phyloP scores from a whole-genome alignment of 2,888 invertebrate genomes.

The Phyllotreta cruciferae region DNA sequence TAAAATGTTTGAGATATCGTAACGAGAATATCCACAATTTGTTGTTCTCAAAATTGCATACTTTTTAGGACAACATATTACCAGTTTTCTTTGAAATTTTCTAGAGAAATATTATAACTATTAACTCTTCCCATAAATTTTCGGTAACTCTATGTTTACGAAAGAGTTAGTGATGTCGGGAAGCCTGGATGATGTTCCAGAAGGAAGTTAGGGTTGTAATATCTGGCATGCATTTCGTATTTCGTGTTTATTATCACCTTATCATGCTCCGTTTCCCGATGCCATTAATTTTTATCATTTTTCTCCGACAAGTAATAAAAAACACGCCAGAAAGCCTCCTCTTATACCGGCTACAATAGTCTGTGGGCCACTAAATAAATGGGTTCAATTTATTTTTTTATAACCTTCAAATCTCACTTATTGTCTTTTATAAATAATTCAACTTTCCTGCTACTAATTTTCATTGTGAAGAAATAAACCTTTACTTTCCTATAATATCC shows the following conservation, averaged over 20 bases:
- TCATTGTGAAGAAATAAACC: no score
- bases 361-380: no score
- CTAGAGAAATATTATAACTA: no score
- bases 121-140: neutral
- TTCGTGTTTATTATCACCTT: slow-evolving; percentile 34
- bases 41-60: no score
- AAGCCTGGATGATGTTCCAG: slow-evolving; percentile 15
- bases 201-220: slow-evolving; percentile 20
- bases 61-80: no score
- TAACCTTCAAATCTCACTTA: neutral
- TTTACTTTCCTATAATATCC: no score
- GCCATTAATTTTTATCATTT: slow-evolving; percentile 35
- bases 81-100: neutral
- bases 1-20: no score
- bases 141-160: slow-evolving; percentile 2
- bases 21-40: no score
- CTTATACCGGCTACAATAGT: slow-evolving; percentile 12
- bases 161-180: slow-evolving; percentile 17
- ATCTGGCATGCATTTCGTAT: slow-evolving; percentile 18
- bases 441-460: no score
- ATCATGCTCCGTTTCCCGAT: slow-evolving; percentile 24
- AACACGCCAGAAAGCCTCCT: slow-evolving; percentile 33
- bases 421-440: slow-evolving; percentile 2
- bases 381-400: slow-evolving; percentile 2
- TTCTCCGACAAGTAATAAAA: slow-evolving; percentile 37